Evolutionary conservation across 2,888 invertebrate species (phyloP).

Genomic region (Rapana venosa): DNA sequence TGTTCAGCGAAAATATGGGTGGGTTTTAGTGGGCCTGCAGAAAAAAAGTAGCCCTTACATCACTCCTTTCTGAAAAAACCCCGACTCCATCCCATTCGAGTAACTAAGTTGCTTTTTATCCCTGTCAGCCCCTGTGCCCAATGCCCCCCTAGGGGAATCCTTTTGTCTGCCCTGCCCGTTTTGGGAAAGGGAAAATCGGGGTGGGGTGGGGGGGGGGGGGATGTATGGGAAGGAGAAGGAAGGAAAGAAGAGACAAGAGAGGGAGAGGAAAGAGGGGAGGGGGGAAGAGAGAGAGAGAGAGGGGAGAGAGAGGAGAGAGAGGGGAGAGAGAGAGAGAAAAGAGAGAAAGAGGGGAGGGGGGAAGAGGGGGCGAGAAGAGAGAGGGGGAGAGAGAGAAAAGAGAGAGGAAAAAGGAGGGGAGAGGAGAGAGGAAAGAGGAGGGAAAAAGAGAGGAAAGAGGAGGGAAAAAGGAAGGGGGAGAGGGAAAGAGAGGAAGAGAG

Average conservation of each 20-base stretch:
- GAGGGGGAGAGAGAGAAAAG: background rate
- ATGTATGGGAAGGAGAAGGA: background rate
- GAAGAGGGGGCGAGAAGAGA: background rate
- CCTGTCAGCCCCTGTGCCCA: no score
- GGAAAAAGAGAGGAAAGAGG: background rate
- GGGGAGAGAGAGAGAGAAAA: background rate
- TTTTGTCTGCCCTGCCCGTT: no score
- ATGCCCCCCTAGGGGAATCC: no score
- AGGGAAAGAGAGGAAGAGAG: constrained; percentile 1
- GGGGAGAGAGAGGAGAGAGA: constrained; percentile 4
- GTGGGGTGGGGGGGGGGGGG: background rate
- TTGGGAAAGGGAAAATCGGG: no score
- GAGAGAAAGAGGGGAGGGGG: background rate
- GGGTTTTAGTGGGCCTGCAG: no score
- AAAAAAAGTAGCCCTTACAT: no score
- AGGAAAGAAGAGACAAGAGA: background rate
- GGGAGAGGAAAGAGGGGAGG: background rate
- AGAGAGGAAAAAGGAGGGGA: background rate
- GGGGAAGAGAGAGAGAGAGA: background rate
- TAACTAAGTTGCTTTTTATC: no score
- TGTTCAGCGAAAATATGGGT: no score
- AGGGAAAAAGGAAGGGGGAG: background rate
- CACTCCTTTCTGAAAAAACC: no score
- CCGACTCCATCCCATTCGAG: no score
- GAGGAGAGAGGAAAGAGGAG: background rate